Percentiles rank a stretch among this genome's conserved stretches.
Evolutionary conservation across 2,797 vertebrate species (phyloP).

Genomic region (Microctenopoma steveboyesi): DNA sequence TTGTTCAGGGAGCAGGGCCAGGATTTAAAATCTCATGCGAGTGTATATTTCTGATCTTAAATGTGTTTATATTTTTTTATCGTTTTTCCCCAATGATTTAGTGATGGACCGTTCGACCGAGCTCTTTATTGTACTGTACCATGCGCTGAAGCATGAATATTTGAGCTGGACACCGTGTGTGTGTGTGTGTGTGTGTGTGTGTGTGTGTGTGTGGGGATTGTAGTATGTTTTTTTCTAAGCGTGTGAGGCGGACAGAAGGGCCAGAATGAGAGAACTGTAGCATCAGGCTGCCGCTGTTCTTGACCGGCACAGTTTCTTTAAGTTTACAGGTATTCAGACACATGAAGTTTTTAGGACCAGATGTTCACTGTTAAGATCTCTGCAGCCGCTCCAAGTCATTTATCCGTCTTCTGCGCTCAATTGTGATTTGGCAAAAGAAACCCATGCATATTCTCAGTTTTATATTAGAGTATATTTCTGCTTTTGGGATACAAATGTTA

Average conservation of each 20-base stretch:
- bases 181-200: conserved; percentile 11
- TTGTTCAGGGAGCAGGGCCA: conserved; percentile 26
- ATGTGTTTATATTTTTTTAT: conserved; percentile 43
- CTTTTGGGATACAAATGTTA: too few species aligned
- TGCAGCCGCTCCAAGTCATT: not conserved
- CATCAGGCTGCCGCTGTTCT: conserved; percentile 60
- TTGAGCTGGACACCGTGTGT: conserved; percentile 40
- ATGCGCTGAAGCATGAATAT: conserved; percentile 47
- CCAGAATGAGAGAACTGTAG: conserved; percentile 79
- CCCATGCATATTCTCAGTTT: too few species aligned
- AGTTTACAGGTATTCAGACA: conserved; percentile 66
- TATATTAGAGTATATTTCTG: too few species aligned
- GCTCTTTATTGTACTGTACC: conserved; percentile 62
- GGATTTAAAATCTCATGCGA: conserved; percentile 33
- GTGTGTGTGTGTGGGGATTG: conserved; percentile 19
- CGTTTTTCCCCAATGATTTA: conserved; percentile 25
- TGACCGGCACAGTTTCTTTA: conserved; percentile 75
- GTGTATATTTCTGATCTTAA: conserved; percentile 34
- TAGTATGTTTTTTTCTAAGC: conserved; percentile 33
- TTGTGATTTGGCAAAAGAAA: too few species aligned
- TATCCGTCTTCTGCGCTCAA: too few species aligned
- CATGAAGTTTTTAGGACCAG: conserved; percentile 53
- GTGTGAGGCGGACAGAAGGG: conserved; percentile 56
- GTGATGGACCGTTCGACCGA: conserved; percentile 55
- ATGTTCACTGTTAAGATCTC: conserved; percentile 52